phyloP scores from a whole-genome alignment of 2,888 invertebrate species.

The Willowsia nigromaculata region DNA sequence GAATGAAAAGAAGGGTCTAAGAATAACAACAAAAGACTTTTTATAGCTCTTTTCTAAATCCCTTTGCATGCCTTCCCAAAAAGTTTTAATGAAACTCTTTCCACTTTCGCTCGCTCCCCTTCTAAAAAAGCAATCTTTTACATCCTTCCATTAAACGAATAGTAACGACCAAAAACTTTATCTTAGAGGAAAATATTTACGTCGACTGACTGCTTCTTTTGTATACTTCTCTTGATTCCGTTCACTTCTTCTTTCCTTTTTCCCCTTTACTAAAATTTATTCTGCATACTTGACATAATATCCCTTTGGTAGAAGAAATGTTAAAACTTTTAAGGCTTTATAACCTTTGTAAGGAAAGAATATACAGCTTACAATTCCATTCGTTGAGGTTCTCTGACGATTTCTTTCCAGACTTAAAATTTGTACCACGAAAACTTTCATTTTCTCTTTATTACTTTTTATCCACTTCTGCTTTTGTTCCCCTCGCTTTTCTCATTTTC shows the following conservation, averaged over 20 bases:
- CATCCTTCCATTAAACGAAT: conserved; percentile 41
- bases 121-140: conserved; percentile 41
- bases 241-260: conserved; percentile 27
- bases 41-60: conserved; percentile 56
- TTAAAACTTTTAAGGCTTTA: conserved; percentile 45
- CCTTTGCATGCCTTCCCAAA: conserved; percentile 45
- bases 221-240: not conserved
- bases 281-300: conserved; percentile 19
- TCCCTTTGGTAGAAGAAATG: not conserved
- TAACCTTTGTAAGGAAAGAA: conserved; percentile 59
- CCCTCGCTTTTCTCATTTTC: conserved; percentile 28
- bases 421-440: conserved; percentile 32
- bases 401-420: conserved; percentile 45
- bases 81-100: conserved; percentile 62
- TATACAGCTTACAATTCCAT: conserved; percentile 19
- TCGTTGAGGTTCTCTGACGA: not conserved
- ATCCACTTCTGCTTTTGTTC: conserved; percentile 27
- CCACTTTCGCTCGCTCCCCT: conserved; percentile 14
- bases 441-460: conserved; percentile 51
- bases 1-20: conserved; percentile 44
- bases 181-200: conserved; percentile 50
- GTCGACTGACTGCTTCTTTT: conserved; percentile 53
- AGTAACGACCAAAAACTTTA: conserved; percentile 48
- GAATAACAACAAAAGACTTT: conserved; percentile 54
- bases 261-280: conserved; percentile 36